Percentiles rank a stretch among this genome's conserved stretches.
Conservation (phyloP, 2,113 vertebrate genomes). For the Triplophysa siluroides region DNA sequence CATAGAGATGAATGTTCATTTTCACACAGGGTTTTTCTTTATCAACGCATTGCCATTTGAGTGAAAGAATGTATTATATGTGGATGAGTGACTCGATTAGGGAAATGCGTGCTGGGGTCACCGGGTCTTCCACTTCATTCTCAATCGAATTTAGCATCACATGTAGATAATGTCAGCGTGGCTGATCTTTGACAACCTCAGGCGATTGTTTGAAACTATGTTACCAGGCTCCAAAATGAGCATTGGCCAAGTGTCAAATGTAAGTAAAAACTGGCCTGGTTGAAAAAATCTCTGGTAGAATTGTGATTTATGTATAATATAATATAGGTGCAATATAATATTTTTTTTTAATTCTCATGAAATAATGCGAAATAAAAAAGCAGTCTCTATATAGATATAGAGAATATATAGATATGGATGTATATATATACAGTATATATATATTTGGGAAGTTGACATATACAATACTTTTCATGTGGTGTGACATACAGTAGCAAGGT, state of each 20-base stretch:
- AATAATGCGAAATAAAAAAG: too few species aligned
- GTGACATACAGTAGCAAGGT: too few species aligned
- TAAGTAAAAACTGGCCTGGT: too few species aligned
- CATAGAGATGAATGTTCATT: constrained; percentile 46
- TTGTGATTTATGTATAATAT: neutral
- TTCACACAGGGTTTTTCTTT: constrained; percentile 58
- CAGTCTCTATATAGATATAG: too few species aligned
- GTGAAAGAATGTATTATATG: constrained; percentile 38
- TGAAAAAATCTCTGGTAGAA: too few species aligned
- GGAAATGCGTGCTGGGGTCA: constrained; percentile 2
- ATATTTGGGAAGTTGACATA: too few species aligned
- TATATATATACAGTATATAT: too few species aligned
- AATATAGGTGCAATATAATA: too few species aligned
- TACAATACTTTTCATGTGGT: too few species aligned
- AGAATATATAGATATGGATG: too few species aligned
- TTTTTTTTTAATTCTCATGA: too few species aligned
- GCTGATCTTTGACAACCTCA: neutral
- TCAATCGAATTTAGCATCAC: neutral
- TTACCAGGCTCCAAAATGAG: neutral
- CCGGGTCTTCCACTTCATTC: neutral
- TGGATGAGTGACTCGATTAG: constrained; percentile 47
- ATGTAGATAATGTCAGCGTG: neutral
- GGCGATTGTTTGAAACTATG: neutral
- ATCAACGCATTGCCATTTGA: constrained; percentile 48
- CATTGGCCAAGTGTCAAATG: neutral